Evolutionary conservation across 1,140 invertebrate genomes (phyloP).

Genomic region (Leptinotarsa defecta): DNA sequence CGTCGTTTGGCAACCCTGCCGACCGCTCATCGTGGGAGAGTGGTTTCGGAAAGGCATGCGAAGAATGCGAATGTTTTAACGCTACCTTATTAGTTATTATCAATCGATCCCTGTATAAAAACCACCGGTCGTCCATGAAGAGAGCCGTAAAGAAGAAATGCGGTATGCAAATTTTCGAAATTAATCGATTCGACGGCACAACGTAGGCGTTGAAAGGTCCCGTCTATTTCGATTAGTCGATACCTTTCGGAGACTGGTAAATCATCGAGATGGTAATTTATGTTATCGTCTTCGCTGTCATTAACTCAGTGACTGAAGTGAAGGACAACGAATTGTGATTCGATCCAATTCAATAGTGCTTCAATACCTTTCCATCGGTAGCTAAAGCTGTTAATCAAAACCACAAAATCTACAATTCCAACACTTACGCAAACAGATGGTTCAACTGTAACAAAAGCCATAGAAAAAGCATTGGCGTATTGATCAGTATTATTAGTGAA

Average conservation of each 20-base stretch:
- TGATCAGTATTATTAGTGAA: no score
- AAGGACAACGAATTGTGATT: no score
- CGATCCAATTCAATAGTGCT: no score
- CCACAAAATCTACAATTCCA: no score
- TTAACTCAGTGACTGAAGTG: no score
- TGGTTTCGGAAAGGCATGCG: slow-evolving; percentile 27
- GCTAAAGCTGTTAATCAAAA: no score
- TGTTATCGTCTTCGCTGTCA: neutral
- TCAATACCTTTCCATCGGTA: no score
- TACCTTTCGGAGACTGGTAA: neutral
- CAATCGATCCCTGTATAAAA: slow-evolving; percentile 28
- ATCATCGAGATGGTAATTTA: neutral
- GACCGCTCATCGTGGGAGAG: slow-evolving; percentile 40
- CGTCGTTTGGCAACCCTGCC: slow-evolving; percentile 18
- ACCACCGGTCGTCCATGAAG: slow-evolving; percentile 21
- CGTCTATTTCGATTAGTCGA: slow-evolving; percentile 1
- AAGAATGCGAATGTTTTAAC: slow-evolving; percentile 46
- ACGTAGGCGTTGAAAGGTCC: neutral
- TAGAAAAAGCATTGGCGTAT: no score
- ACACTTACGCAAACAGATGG: no score
- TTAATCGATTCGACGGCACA: neutral
- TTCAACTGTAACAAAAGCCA: no score
- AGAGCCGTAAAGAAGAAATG: slow-evolving; percentile 7
- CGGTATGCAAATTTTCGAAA: slow-evolving; percentile 6
- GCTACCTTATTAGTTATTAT: slow-evolving; percentile 45